These are phyloP conservation scores for Seriola dumerili DNA, from an alignment of 2,113 vertebrate species.

Conservation along the genomic window DNA sequence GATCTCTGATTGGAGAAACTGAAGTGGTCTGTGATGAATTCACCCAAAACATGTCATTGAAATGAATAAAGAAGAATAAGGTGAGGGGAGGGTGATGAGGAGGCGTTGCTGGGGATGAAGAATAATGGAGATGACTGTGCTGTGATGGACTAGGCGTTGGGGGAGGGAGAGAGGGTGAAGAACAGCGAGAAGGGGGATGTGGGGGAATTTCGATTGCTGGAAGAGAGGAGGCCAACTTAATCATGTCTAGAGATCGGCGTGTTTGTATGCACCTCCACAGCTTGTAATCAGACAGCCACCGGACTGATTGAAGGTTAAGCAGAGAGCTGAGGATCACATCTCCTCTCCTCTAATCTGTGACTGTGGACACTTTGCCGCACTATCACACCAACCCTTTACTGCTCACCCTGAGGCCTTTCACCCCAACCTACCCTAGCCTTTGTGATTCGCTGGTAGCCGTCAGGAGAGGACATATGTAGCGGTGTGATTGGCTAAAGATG, in stretches of 20 bases:
- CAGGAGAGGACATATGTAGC: constrained; percentile 52
- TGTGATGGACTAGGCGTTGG: constrained; percentile 43
- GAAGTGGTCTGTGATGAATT: constrained; percentile 61
- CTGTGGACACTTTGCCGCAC: constrained; percentile 20
- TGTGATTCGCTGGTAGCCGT: constrained; percentile 8
- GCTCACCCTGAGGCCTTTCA: constrained; percentile 36
- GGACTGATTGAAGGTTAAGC: constrained; percentile 74
- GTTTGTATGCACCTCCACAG: constrained; percentile 67
- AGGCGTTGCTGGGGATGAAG: constrained; percentile 44
- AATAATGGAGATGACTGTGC: constrained; percentile 54
- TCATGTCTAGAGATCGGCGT: constrained; percentile 43
- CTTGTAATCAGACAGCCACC: constrained; percentile 63
- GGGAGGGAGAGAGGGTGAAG: constrained; percentile 14
- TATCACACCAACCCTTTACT: constrained; percentile 16
- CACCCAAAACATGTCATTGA: constrained; percentile 46
- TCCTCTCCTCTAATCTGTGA: constrained; percentile 56
- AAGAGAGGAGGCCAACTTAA: constrained; percentile 43
- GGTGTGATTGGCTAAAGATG: constrained; percentile 50
- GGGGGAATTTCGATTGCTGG: constrained; percentile 49
- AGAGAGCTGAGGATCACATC: constrained; percentile 45
- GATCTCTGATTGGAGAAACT: constrained; percentile 35
- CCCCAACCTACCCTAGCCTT: constrained; percentile 11
- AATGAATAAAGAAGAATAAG: constrained; percentile 61
- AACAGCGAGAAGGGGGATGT: constrained; percentile 7
- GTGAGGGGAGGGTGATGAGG: constrained; percentile 48